A percentile compares a stretch with the other conserved stretches of the same genome.
Conservation (phyloP, 1,140 invertebrate species). For the Batillaria attramentaria region DNA sequence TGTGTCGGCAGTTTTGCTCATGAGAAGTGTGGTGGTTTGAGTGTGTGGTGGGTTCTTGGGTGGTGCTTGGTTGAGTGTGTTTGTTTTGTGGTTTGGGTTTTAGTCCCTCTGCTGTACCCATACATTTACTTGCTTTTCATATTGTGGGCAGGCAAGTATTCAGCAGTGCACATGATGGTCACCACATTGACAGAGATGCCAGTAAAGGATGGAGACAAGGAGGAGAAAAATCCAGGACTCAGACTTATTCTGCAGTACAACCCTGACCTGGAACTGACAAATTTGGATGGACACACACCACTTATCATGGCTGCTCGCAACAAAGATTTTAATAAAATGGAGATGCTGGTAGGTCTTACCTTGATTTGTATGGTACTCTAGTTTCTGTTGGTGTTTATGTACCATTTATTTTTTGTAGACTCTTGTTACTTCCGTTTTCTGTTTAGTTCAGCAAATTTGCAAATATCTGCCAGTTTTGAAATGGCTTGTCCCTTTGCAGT, state of each 20-base stretch:
- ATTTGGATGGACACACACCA: conserved; percentile 62
- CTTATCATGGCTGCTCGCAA: conserved; percentile 63
- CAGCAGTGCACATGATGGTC: conserved; percentile 65
- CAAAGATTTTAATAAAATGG: conserved; percentile 35
- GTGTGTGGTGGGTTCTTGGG: too few species aligned
- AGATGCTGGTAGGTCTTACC: conserved; percentile 18
- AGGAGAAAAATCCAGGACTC: conserved; percentile 45
- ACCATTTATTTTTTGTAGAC: neutral
- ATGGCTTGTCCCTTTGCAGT: conserved; percentile 40
- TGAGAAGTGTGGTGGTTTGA: too few species aligned
- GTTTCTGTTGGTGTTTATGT: neutral
- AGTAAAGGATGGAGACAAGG: neutral
- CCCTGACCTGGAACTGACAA: conserved; percentile 63
- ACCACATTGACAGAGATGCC: conserved; percentile 44
- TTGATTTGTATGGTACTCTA: neutral
- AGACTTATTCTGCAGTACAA: conserved; percentile 62
- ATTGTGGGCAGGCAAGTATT: conserved; percentile 60
- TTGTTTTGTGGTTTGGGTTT: too few species aligned
- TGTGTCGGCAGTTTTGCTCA: too few species aligned
- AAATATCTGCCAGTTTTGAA: neutral
- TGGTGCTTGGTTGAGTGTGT: too few species aligned
- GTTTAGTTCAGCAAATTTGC: neutral
- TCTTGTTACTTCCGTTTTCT: neutral
- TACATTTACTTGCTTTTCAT: too few species aligned
- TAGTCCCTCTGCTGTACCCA: too few species aligned